Conservation (phyloP, 2,113 vertebrate species). For the Paracanthobrama guichenoti region DNA sequence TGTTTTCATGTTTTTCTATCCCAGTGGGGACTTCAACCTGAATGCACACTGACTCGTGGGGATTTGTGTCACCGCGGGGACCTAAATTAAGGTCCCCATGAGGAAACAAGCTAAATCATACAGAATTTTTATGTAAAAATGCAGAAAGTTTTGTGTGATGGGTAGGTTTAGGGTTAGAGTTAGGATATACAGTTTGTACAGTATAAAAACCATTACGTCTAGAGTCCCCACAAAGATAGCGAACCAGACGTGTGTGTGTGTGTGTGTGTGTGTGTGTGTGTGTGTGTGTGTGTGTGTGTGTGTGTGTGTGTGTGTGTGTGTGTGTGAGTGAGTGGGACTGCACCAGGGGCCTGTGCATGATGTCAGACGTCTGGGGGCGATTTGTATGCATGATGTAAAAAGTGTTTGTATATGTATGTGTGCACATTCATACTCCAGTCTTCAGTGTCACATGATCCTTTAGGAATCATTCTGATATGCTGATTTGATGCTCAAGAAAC, state of each 20-base stretch:
- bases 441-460: not conserved
- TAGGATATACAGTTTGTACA: too few species aligned
- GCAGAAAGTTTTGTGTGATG: too few species aligned
- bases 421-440: not conserved
- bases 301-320: not conserved
- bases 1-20: too few species aligned
- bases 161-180: too few species aligned
- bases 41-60: too few species aligned
- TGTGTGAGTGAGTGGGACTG: not conserved
- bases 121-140: too few species aligned
- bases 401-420: conserved; percentile 19
- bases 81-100: too few species aligned
- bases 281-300: not conserved
- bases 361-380: not conserved
- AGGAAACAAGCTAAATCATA: too few species aligned
- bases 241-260: not conserved
- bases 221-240: too few species aligned
- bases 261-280: not conserved
- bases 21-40: too few species aligned
- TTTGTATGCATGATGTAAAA: not conserved
- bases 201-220: too few species aligned
- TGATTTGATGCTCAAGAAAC: not conserved
- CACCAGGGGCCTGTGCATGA: not conserved
- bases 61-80: too few species aligned
- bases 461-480: not conserved